phyloP scores from a whole-genome alignment of 2,888 invertebrate genomes.

The Synanthedon formicaeformis region DNA sequence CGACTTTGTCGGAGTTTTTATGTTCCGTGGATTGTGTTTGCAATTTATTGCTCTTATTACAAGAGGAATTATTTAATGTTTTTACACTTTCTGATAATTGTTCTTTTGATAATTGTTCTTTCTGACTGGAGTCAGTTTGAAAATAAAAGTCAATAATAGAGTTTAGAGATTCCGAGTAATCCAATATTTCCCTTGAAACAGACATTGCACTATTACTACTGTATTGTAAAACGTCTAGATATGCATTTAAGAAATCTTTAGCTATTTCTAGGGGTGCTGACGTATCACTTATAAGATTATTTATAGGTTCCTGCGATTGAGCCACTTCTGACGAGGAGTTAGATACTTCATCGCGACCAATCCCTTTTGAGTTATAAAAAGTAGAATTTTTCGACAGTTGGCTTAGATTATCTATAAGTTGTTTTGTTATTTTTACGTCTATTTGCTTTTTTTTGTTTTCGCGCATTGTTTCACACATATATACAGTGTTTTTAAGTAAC shows the following conservation, averaged over 20 bases:
- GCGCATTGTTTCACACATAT: constrained; percentile 32
- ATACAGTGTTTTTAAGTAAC: constrained; percentile 47
- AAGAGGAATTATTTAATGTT: constrained; percentile 12
- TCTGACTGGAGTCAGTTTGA: constrained; percentile 32
- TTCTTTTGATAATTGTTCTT: constrained; percentile 17
- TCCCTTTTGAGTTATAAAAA: constrained; percentile 9
- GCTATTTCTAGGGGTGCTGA: constrained; percentile 34
- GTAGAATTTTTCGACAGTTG: constrained; percentile 16
- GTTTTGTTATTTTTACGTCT: constrained; percentile 45
- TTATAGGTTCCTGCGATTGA: constrained; percentile 41
- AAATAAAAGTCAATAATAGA: constrained; percentile 23
- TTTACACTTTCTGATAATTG: constrained; percentile 34
- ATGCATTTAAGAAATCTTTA: constrained; percentile 41
- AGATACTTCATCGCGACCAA: constrained; percentile 8
- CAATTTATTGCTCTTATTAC: neutral
- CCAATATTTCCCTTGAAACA: constrained; percentile 22
- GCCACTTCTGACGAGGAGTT: constrained; percentile 32
- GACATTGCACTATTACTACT: constrained; percentile 16
- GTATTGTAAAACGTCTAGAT: constrained; percentile 36
- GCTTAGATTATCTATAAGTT: constrained; percentile 35
- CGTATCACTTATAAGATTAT: constrained; percentile 40
- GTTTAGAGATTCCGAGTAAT: constrained; percentile 2
- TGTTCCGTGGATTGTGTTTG: neutral
- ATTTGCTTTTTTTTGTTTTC: constrained; percentile 25
- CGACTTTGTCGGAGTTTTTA: constrained; percentile 1